Base-by-base conservation (phyloP, 2,113 vertebrate genomes). In the Pardalotus punctatus region DNA sequence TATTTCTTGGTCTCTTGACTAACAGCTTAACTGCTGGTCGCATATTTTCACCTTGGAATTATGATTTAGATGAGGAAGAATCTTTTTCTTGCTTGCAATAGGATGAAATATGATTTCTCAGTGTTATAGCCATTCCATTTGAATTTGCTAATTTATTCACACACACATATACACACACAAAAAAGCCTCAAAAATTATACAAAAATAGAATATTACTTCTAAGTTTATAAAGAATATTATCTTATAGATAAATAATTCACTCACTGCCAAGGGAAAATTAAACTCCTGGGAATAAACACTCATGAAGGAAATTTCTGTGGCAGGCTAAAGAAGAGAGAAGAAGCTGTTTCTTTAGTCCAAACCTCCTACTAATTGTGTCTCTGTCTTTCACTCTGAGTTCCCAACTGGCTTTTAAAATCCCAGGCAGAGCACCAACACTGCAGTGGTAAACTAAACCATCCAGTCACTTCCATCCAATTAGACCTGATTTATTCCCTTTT, bases 401-500 rank as follows among this genome's bases (percentile, higher is more conserved):
- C 71, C 54, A 72, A 69, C 2, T 76, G 58, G 8, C 47, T 93
- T 87, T 93, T 80, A 90, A 85, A 85, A 65, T 45, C 79, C 82
- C 71, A 81, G 28, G 14, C 24, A 84, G 33, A 87, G 7, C 35
- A 76, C 13, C 22, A 86, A 38, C 9, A 47, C 19, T 27, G 10
- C 12, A 70, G 12, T 33, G 18, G 33, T 70, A 82, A 92, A 92
- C 66, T 17, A 76, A 90, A 35, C 18, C 19, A 86, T 40, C 8
- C 31, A 85, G 45, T 82, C 83, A 81, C 58, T 94, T 95, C 47
- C 28, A 81, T 42, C 33, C 60, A 86, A 83, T 90, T 93, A 92
- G 33, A 54, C 3, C 12, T 54, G 51, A 94, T 73, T 88, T 86
- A 92, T 90, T 86, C 35, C 47, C 66, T 83, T 33, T 66, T 86